Evolutionary conservation across 2,888 invertebrate species (phyloP).

Genomic region (Bombylius discolor): DNA sequence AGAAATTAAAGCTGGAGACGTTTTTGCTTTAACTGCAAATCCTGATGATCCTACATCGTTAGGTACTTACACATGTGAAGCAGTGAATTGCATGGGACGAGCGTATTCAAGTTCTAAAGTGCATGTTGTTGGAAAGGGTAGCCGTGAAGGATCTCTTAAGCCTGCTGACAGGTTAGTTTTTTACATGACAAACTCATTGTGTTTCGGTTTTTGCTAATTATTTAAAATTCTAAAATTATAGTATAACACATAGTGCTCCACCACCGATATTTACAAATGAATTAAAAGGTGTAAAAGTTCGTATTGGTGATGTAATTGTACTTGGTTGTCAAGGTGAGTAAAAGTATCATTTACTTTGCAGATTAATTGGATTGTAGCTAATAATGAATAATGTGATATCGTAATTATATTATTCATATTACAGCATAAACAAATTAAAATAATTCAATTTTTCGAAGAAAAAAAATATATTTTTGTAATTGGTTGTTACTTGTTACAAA

Average conservation of each 20-base stretch:
- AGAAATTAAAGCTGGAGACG: slow-evolving; percentile 80
- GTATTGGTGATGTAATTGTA: slow-evolving; percentile 61
- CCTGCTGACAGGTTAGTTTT: slow-evolving; percentile 48
- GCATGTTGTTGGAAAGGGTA: slow-evolving; percentile 62
- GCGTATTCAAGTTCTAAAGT: slow-evolving; percentile 73
- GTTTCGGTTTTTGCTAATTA: background rate
- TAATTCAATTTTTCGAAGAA: no score
- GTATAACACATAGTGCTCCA: slow-evolving; percentile 37
- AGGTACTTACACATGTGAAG: slow-evolving; percentile 79
- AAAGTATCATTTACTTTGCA: background rate
- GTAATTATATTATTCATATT: no score
- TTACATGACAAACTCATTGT: background rate
- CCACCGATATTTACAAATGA: slow-evolving; percentile 68
- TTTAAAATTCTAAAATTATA: slow-evolving; percentile 10
- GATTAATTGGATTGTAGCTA: no score
- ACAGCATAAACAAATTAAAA: no score
- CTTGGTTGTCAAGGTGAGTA: slow-evolving; percentile 59
- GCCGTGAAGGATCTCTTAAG: slow-evolving; percentile 53
- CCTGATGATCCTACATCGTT: slow-evolving; percentile 73
- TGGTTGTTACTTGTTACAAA: no score
- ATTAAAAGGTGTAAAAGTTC: slow-evolving; percentile 58
- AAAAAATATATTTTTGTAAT: no score
- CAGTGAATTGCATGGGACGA: slow-evolving; percentile 77
- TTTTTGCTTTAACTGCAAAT: slow-evolving; percentile 74
- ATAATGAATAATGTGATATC: no score